A percentile compares a stretch with the other conserved stretches of the same genome.
Conservation (phyloP, 2,797 vertebrate species). For the Gorsachius magnificus region DNA sequence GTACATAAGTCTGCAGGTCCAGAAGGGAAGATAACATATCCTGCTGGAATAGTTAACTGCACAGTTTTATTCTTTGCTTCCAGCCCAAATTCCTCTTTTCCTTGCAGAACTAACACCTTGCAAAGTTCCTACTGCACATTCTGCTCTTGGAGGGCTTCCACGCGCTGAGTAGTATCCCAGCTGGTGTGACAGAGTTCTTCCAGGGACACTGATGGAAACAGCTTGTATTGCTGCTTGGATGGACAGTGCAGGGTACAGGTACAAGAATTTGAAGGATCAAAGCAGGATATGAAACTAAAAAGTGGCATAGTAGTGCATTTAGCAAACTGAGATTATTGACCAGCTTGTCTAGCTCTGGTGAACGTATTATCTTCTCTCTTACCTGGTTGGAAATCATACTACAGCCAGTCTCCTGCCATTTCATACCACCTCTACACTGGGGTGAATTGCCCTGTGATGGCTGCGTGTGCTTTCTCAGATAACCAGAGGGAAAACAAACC, state of each 20-base stretch:
- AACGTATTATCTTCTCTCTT: not conserved
- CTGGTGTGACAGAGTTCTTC: conserved; percentile 7
- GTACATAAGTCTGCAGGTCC: not conserved
- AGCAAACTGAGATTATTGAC: not conserved
- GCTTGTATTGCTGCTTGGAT: not conserved
- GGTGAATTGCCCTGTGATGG: not conserved
- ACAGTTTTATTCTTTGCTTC: not conserved
- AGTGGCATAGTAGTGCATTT: not conserved
- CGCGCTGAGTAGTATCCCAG: conserved; percentile 5
- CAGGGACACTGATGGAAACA: conserved; percentile 11
- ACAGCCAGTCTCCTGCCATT: not conserved
- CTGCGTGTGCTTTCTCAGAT: not conserved
- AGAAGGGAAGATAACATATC: conserved; percentile 19
- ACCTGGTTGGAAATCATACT: not conserved
- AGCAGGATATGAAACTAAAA: not conserved
- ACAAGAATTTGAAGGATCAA: not conserved
- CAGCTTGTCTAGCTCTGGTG: not conserved
- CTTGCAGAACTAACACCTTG: conserved; percentile 26
- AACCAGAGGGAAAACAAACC: not conserved
- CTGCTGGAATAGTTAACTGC: conserved; percentile 19
- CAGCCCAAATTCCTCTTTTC: conserved; percentile 23
- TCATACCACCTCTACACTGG: not conserved
- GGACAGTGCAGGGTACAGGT: not conserved
- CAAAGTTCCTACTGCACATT: conserved; percentile 15
- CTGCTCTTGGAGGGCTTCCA: conserved; percentile 23